Conservation (phyloP, 2,113 vertebrate species). For the Cinclus cinclus region DNA sequence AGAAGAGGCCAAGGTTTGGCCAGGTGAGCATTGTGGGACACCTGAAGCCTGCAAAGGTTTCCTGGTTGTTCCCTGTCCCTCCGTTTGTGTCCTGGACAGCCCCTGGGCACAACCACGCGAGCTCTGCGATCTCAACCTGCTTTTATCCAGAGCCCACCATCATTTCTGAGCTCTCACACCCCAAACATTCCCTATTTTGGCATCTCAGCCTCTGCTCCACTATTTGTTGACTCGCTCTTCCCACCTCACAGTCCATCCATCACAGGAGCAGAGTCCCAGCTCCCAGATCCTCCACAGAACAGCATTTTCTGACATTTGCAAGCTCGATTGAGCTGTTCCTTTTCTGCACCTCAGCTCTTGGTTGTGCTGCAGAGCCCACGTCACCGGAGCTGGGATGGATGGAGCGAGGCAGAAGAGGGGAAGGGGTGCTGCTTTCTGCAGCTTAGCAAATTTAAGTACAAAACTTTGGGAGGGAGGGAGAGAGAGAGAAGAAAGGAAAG, state of each 20-base stretch:
- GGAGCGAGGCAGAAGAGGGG: not conserved
- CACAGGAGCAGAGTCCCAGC: not conserved
- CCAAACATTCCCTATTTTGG: not conserved
- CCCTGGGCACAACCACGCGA: accelerated
- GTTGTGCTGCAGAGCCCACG: not conserved
- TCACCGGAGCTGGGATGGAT: not conserved
- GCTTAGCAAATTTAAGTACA: not conserved
- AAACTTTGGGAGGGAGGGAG: not conserved
- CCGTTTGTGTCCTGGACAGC: not conserved
- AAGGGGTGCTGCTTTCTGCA: not conserved
- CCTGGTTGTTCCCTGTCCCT: accelerated
- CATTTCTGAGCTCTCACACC: not conserved
- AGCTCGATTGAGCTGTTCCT: not conserved
- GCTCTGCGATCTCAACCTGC: not conserved
- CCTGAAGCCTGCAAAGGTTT: not conserved
- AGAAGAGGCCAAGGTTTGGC: not conserved
- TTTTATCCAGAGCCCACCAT: not conserved
- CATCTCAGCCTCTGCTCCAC: not conserved
- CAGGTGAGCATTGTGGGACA: accelerated
- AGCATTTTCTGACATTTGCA: not conserved
- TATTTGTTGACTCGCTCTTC: not conserved
- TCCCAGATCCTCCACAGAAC: not conserved
- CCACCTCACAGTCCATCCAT: not conserved
- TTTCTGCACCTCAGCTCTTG: not conserved
- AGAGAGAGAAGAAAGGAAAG: too few species aligned